These are phyloP conservation scores for Melikaiella ostensackeni DNA, from an alignment of 2,888 invertebrate species.

Conservation along the genomic window DNA sequence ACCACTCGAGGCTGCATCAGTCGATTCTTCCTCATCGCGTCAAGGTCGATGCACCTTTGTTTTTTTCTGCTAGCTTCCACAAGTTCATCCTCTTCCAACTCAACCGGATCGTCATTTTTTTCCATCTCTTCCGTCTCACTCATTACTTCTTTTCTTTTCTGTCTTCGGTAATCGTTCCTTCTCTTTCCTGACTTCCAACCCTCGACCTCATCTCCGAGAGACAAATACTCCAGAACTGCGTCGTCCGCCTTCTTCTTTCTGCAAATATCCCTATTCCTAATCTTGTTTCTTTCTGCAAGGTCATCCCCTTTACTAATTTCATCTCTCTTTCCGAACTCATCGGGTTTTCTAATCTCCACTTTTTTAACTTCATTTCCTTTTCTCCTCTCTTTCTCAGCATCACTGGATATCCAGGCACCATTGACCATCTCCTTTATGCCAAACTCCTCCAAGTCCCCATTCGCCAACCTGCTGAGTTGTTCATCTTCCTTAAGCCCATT, in stretches of 20 bases:
- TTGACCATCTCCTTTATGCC: constrained; percentile 55
- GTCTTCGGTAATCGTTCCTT: constrained; percentile 40
- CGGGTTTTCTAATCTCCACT: background rate
- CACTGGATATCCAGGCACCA: constrained; percentile 44
- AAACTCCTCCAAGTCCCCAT: constrained; percentile 46
- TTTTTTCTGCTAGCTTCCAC: constrained; percentile 39
- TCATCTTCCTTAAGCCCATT: constrained; percentile 49
- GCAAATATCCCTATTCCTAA: constrained; percentile 46
- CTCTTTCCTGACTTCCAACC: constrained; percentile 50
- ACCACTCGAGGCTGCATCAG: constrained; percentile 73
- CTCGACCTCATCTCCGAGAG: constrained; percentile 52
- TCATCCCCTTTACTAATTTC: background rate
- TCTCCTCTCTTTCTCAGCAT: background rate
- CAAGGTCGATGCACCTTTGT: constrained; percentile 58
- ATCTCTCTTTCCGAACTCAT: constrained; percentile 44
- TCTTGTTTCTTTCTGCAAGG: constrained; percentile 59
- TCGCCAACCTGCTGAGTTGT: constrained; percentile 54
- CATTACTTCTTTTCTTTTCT: constrained; percentile 43
- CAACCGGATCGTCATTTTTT: constrained; percentile 12
- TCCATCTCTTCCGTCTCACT: constrained; percentile 33
- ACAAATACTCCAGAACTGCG: constrained; percentile 47
- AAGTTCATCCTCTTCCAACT: constrained; percentile 24
- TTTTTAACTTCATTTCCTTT: constrained; percentile 43
- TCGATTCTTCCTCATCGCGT: constrained; percentile 66
- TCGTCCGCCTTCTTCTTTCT: constrained; percentile 44